These are phyloP conservation scores for Drosophila micromelanica DNA, from an alignment of 1,140 invertebrate species.

Conservation along the genomic window DNA sequence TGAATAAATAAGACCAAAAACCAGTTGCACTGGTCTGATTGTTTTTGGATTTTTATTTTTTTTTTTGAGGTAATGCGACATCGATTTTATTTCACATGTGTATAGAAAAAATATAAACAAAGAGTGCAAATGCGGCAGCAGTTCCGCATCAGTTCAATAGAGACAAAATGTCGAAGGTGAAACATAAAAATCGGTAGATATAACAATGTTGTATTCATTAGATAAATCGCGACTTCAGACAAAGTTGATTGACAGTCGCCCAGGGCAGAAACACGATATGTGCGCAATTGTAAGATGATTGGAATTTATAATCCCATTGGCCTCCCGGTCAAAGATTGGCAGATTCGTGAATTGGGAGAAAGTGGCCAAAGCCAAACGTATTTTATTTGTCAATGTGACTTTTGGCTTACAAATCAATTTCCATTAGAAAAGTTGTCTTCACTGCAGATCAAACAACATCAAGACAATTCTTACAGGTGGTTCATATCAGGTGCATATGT, in stretches of 20 bases:
- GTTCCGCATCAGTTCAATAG: slow-evolving; percentile 34
- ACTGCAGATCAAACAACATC: background rate
- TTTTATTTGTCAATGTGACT: slow-evolving; percentile 14
- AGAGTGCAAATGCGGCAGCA: slow-evolving; percentile 35
- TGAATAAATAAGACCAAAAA: slow-evolving; percentile 25
- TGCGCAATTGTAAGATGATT: slow-evolving; percentile 45
- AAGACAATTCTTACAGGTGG: too few species aligned
- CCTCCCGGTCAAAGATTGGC: slow-evolving; percentile 22
- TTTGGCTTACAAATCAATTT: background rate
- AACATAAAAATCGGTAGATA: slow-evolving; percentile 12
- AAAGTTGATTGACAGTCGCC: slow-evolving; percentile 32
- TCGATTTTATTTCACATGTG: slow-evolving; percentile 11
- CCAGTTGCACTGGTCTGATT: slow-evolving; percentile 35
- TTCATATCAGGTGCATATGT: too few species aligned
- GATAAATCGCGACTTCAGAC: slow-evolving; percentile 5
- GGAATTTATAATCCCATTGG: slow-evolving; percentile 40
- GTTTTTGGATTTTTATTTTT: slow-evolving; percentile 5
- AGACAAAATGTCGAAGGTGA: slow-evolving; percentile 21
- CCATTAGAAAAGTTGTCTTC: slow-evolving; percentile 7
- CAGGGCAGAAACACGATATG: slow-evolving; percentile 30
- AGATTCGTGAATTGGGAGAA: slow-evolving; percentile 41
- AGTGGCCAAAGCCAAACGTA: slow-evolving; percentile 31
- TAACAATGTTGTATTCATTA: slow-evolving; percentile 35
- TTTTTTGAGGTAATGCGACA: slow-evolving; percentile 12
- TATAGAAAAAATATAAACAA: slow-evolving; percentile 20